phyloP scores from a whole-genome alignment of 2,113 vertebrate genomes.

The Vicugna pacos region DNA sequence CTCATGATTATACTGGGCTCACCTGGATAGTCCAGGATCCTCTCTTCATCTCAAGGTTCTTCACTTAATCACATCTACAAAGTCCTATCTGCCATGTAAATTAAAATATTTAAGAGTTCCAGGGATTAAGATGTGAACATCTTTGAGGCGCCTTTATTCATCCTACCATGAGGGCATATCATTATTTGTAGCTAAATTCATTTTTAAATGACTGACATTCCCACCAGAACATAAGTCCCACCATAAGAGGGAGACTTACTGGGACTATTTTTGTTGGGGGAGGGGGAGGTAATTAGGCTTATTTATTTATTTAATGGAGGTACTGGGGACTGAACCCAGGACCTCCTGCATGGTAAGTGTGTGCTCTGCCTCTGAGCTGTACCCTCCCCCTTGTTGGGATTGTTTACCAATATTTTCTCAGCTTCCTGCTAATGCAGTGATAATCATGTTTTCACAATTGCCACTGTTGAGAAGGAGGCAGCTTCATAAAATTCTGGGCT shows the following conservation, averaged over 20 bases:
- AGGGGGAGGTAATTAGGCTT: no score
- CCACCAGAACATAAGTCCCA: neutral
- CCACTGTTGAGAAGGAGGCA: neutral
- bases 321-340: no score
- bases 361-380: no score
- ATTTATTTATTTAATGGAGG: no score
- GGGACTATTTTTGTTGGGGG: neutral
- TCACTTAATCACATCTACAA: no score
- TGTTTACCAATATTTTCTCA: neutral
- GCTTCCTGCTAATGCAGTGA: neutral
- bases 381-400: neutral
- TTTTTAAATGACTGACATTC: neutral
- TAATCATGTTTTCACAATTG: neutral
- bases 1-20: neutral
- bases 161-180: neutral
- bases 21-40: neutral
- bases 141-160: neutral
- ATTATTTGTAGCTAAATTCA: neutral
- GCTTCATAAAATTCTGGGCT: neutral
- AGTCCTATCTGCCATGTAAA: neutral
- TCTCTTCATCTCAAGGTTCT: no score
- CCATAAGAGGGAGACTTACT: neutral
- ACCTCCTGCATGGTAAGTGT: no score
- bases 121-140: neutral
- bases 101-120: neutral